Evolutionary conservation across 2,888 invertebrate genomes (phyloP).

Genomic region (Cremastinae sp.): DNA sequence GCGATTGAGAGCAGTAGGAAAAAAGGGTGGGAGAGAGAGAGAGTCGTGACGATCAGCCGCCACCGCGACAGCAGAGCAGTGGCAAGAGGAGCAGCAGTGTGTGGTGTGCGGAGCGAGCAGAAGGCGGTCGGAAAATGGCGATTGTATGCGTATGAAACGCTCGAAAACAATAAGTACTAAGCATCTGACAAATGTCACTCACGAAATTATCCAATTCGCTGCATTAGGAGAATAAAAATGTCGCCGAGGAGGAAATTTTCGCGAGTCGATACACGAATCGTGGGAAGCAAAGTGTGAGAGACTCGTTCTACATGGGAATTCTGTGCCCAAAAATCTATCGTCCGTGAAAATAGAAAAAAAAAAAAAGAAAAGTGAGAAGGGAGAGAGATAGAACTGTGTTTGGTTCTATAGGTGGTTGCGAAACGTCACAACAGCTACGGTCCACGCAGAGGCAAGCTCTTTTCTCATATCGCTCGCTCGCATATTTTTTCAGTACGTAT

Average conservation of each 20-base stretch:
- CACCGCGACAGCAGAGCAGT: slow-evolving; percentile 1
- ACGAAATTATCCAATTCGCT: slow-evolving; percentile 59
- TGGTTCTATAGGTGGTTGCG: slow-evolving; percentile 67
- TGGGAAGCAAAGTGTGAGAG: slow-evolving; percentile 61
- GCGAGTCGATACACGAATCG: slow-evolving; percentile 54
- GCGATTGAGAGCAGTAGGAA: neutral
- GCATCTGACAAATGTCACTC: slow-evolving; percentile 65
- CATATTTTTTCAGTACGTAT: slow-evolving; percentile 48
- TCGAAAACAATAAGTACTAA: slow-evolving; percentile 49
- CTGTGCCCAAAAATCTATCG: slow-evolving; percentile 58
- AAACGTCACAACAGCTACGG: slow-evolving; percentile 72
- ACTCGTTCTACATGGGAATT: slow-evolving; percentile 60
- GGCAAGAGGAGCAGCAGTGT: neutral
- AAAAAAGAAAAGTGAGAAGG: slow-evolving; percentile 31
- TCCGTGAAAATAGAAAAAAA: slow-evolving; percentile 48
- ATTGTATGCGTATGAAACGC: slow-evolving; percentile 62
- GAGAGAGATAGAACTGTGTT: slow-evolving; percentile 35
- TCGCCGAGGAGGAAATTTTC: slow-evolving; percentile 61
- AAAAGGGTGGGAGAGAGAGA: too few species aligned
- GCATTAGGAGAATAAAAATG: slow-evolving; percentile 60
- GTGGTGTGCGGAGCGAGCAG: slow-evolving; percentile 17
- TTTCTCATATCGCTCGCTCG: slow-evolving; percentile 30
- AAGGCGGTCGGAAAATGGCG: slow-evolving; percentile 67
- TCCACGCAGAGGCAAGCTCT: slow-evolving; percentile 68
- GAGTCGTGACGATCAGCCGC: neutral